Evolutionary conservation across 2,797 vertebrate species (phyloP).

Genomic region (Semaprochilodus insignis): DNA sequence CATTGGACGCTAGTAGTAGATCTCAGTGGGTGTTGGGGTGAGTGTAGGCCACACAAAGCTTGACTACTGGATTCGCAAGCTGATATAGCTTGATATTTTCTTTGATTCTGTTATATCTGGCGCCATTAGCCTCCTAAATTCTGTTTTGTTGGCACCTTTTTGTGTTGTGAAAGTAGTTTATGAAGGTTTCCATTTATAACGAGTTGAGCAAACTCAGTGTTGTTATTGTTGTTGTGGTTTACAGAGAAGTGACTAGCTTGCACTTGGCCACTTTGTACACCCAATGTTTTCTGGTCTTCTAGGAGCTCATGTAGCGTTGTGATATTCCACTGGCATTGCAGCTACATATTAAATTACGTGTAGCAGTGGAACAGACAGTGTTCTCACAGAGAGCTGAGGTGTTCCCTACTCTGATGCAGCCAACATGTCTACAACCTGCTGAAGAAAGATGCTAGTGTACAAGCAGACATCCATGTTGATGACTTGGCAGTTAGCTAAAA

Average conservation of each 20-base stretch:
- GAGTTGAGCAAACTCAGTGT: neutral
- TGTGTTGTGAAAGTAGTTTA: constrained; percentile 6
- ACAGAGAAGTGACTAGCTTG: neutral
- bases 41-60: neutral
- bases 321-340: neutral
- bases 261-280: neutral
- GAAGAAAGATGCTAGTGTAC: neutral
- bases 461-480: neutral
- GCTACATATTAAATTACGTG: constrained; percentile 19
- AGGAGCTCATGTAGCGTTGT: neutral
- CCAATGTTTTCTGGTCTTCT: neutral
- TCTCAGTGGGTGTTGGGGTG: constrained; percentile 2
- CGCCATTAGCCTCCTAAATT: neutral
- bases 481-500: neutral
- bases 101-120: neutral
- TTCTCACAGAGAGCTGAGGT: neutral
- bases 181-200: neutral
- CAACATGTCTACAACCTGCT: neutral
- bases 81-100: neutral
- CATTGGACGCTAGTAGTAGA: constrained; percentile 30
- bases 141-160: neutral
- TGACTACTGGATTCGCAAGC: too few relatives aligned
- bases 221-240: constrained; percentile 35
- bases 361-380: neutral
- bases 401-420: neutral